Evolutionary conservation across 2,113 vertebrate genomes (phyloP), one percentile per base, ranked within the genome.

Genomic region (Engraulis encrasicolus): DNA sequence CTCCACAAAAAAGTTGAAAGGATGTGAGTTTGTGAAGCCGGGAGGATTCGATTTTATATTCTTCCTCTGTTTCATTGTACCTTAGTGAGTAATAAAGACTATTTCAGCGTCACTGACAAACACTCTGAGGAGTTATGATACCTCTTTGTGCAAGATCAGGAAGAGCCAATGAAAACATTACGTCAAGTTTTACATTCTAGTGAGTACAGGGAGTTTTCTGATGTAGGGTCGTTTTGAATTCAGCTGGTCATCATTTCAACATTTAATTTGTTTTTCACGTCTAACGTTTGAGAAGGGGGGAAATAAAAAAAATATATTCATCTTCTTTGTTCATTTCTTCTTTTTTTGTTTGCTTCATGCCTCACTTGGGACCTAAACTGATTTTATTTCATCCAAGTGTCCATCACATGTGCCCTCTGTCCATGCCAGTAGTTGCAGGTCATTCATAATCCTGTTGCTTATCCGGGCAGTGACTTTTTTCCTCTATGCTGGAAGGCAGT

Each of bases 391-490:
- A 45, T 3, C 40, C 40, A 45, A 74, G 66, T 34, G 14, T 31
- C 27, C 66, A 34, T 74, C 66, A 74, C 27, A 15, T 74, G 66
- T 36, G 40, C 40, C 40, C 66, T 74, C 9, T 36, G 14, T 74
- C 27, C 66, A 74, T 74, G 66, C 23, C 14, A 74, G 27, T 74
- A 15, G n/a, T n/a, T n/a, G n/a, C 66, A 74, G 23, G 19, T 74
- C 85, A 82, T 86, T 83, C 48, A 23, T 74, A 45, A 23, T 77
- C 20, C 27, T 45, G 58, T 74, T 80, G 14, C 38, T 58, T 36
- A 1, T 34, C 45, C 6, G 34, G 49, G 34, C 71, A 45, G 34
- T 77, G 31, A 50, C 74, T 83, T 48, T 71, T 74, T 74, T 74
- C 66, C 34, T 20, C 52, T 54, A 14, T 74, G 66, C 66, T 34